Evolutionary conservation across 2,113 vertebrate species (phyloP), one percentile per base, ranked within the genome.

Genomic region (Sminthopsis crassicaudata): DNA sequence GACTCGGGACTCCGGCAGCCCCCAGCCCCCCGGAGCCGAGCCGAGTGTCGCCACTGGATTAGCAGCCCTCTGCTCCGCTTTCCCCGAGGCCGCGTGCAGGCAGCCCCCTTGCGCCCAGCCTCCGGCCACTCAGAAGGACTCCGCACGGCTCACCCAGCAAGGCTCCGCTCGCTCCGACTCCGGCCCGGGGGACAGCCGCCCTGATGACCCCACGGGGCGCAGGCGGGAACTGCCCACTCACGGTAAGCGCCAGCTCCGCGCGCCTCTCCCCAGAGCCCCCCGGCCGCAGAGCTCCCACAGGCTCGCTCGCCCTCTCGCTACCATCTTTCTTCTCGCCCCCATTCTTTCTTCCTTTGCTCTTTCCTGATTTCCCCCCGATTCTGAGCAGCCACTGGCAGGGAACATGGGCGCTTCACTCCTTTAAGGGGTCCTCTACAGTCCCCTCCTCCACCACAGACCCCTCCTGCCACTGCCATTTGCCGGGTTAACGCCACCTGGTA

Each of bases 151-250:
- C 92, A 48, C 48, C 8, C 95, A 24, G 94, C n/a, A 88, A 96
- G 91, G 94, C 95, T 94, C 95, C 95, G 96, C 92, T 90, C 94
- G 95, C 91, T 93, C 96, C 53, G 89, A 94, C 94, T 67, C 89
- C 76, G 90, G 91, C 16, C 94, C 96, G 84, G 96, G 96, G 96
- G 96, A 93, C 95, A 94, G 94, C 94, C 95, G 97, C 91, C 95
- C 97, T 89, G 8, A 97, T 96, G 94, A 97, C 91, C 92, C 89
- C 96, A 50, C 94, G 90, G 92, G 94, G 96, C 91, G 96, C 92
- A 96, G 95, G 96, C 76, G 96, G 97, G 97, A 97, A 96, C 97
- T 97, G 97, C 97, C 97, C 97, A 97, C 60, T 94, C 92, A 96
- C 91, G 97, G 97, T 98, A 97, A 97, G 97, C 53, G 12, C 92